Evolutionary conservation across 1,140 invertebrate species (phyloP), one percentile per base, ranked within the genome.

Genomic region (Zelostemma sp.): DNA sequence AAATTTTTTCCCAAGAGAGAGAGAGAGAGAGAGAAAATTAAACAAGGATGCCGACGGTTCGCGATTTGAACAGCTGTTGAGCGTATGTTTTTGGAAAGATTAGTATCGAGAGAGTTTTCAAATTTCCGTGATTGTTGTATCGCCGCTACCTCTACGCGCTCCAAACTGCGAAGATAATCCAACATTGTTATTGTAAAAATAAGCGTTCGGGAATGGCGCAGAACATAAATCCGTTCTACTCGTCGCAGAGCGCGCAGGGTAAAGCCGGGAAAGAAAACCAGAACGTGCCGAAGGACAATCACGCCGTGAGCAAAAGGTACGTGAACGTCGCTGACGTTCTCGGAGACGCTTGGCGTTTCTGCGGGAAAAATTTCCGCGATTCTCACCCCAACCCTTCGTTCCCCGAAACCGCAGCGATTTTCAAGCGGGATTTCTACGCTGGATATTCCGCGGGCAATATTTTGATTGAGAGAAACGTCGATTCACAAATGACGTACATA

Each of bases 251-350:
- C 49, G 87, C 88, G 72, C 88, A 88, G 47, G 86, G 86, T 28
- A 93, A 94, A 87, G 90, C 92, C 49, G 90, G 88, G 74, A 91
- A 93, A 75, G 91, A 93, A 76, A 86, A 84, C 65, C 90, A 89
- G 70, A 89, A 88, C 74, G 86, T 89, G 79, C 87, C 92, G 60
- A 92, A 92, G 82, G 92, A 93, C 81, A 93, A 92, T 87, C 92
- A 94, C 86, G 92, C 93, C 79, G 93, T 94, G 54, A 93, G 91
- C 83, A 94, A 93, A 91, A 90, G 93, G 92, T 93, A 86, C 83
- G 85, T 77, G 17, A 53, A 53, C 49, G 54, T 74, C 48, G 49
- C 60, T 43, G 15, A 11, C 43, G 46, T 55, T 49, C 16, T 45
- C 18, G 28, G 17, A 3, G 45, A 48, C 25, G 9, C 14, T 18